These are phyloP conservation scores for Acipenser ruthenus DNA, from an alignment of 2,797 vertebrate species.

Conservation along the genomic window DNA sequence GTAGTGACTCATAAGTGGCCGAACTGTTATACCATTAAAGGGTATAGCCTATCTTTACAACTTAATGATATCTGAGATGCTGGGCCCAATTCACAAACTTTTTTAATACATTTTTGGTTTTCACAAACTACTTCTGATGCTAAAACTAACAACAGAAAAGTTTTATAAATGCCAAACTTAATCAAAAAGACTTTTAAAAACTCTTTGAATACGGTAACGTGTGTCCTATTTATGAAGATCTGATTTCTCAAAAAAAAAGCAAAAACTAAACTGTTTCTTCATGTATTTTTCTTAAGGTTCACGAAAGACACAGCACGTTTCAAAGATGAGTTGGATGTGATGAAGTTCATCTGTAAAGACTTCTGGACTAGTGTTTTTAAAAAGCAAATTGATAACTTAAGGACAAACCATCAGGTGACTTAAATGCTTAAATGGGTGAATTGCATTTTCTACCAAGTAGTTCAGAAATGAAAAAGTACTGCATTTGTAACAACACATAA, in stretches of 20 bases:
- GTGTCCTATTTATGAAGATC: no score
- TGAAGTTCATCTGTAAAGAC: conserved; percentile 97
- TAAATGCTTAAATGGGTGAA: no score
- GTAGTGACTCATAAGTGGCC: no score
- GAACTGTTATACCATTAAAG: no score
- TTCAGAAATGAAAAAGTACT: background rate
- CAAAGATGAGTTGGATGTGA: conserved; percentile 91
- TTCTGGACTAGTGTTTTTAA: conserved; percentile 94
- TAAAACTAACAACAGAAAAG: background rate
- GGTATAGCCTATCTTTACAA: no score
- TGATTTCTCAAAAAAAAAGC: background rate
- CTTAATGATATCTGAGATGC: no score
- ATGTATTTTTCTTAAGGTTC: conserved; percentile 59
- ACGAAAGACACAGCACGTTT: conserved; percentile 90
- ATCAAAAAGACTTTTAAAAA: background rate
- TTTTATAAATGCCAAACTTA: background rate
- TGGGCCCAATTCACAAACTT: no score
- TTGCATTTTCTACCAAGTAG: no score
- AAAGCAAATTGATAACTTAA: conserved; percentile 91
- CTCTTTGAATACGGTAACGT: no score
- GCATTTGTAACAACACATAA: background rate
- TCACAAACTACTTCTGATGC: no score
- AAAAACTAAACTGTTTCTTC: conserved; percentile 6
- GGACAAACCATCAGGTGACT: conserved; percentile 87
- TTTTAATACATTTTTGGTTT: no score